These are phyloP conservation scores for Drosophila pseudoananassae DNA, from an alignment of 1,140 invertebrate genomes.

Conservation along the genomic window DNA sequence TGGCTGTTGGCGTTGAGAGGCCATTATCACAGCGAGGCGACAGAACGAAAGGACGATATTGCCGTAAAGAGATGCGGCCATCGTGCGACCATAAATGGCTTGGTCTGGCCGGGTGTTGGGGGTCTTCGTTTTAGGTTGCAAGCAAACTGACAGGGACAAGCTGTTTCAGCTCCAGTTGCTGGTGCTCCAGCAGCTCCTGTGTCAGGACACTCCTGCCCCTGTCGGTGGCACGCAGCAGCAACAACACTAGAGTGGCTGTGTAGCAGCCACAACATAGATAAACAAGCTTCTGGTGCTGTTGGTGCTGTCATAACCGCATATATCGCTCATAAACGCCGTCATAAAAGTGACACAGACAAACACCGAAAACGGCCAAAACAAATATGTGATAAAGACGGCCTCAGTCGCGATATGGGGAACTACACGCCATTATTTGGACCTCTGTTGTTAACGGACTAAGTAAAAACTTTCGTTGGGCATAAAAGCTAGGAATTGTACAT, in stretches of 20 bases:
- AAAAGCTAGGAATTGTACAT: constrained; percentile 32
- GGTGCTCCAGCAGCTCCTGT: constrained; percentile 13
- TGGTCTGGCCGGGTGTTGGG: constrained; percentile 49
- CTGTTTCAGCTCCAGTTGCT: constrained; percentile 35
- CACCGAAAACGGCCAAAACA: constrained; percentile 50
- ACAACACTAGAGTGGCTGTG: not conserved
- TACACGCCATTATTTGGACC: constrained; percentile 17
- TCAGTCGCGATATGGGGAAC: constrained; percentile 28
- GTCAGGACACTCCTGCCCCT: constrained; percentile 3
- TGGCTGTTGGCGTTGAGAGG: constrained; percentile 35
- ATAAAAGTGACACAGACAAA: constrained; percentile 74
- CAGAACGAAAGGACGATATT: constrained; percentile 42
- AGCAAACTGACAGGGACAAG: constrained; percentile 63
- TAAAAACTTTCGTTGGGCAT: constrained; percentile 61
- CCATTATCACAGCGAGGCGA: constrained; percentile 55
- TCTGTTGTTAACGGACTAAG: constrained; percentile 40
- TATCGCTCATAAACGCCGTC: constrained; percentile 75
- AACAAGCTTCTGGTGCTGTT: constrained; percentile 63
- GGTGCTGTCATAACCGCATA: constrained; percentile 66
- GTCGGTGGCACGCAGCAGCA: constrained; percentile 11
- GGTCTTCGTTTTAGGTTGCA: constrained; percentile 24
- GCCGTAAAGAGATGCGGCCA: constrained; percentile 36
- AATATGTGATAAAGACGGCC: constrained; percentile 73
- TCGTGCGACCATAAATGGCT: constrained; percentile 69
- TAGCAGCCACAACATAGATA: constrained; percentile 62